Base-by-base conservation (phyloP, 1,140 invertebrate genomes). In the Andrena cerasifolii region DNA sequence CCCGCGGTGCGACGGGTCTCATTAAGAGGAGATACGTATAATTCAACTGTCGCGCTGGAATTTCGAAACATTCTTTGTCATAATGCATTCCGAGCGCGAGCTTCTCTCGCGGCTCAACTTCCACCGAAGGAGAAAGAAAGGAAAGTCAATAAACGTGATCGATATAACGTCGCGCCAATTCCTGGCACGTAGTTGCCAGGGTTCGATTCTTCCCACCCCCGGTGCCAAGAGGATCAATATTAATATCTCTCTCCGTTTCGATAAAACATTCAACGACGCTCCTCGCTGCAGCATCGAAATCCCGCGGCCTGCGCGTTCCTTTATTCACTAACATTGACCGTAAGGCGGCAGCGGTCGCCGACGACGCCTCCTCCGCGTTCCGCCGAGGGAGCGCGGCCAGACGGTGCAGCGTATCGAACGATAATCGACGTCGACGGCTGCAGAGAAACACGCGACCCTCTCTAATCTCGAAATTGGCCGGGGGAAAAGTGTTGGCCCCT, bases 401-500 rank as follows among this genome's bases (percentile, higher is more conserved):
- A 21, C 33, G 33, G 58, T 7, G 10, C 31, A 24, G 2, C 31
- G 8, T 26, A 2, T 40, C 14, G 31, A 12, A n/a, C 16, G 66
- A 56, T 56, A 40, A 67, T 53, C 33, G 26, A 54, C 14, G n/a
- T 24, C 28, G 31, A 53, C 31, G 49, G 51, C 16, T n/a, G 2
- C 49, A 10, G 26, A 16, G 12, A 6, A 14, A 12, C 59, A 31
- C 40, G 56, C 49, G n/a, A 3, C 45, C 53, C 40, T 31, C 36
- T 40, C 21, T 56, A 51, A 71, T 40, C 16, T 8, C 16, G 43
- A 33, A 71, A 77, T 58, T 76, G 24, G 31, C 31, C 49, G 49
- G 24, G 31, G 49, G 8, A 24, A 54, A 65, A 66, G 51, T 36
- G 70, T 53, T 31, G 2, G 26, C 40, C 56, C 51, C 56, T 5